Percentiles rank a stretch among this genome's conserved stretches.
phyloP scores from a whole-genome alignment of 2,797 vertebrate genomes.

The Psittacula derbiana region DNA sequence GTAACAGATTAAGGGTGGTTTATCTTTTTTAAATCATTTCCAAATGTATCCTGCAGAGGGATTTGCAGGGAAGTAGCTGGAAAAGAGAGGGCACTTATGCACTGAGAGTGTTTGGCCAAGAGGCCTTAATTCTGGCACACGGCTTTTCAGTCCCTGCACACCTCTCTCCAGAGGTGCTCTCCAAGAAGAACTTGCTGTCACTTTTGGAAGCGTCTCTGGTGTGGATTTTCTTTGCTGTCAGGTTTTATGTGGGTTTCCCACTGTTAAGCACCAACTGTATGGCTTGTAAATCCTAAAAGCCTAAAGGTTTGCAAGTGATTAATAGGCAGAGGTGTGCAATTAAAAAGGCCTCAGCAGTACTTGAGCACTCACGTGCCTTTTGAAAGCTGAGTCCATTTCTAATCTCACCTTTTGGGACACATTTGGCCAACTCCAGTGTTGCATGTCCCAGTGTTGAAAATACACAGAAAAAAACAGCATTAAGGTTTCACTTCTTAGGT shows the following conservation, averaged over 20 bases:
- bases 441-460: rapidly evolving
- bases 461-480: rapidly evolving
- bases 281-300: constrained; percentile 33
- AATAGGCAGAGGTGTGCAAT: neutral
- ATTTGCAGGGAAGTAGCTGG: neutral
- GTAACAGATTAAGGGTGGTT: constrained; percentile 77
- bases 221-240: neutral
- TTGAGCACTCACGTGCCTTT: neutral
- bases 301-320: constrained; percentile 2
- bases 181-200: neutral
- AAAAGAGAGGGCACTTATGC: neutral
- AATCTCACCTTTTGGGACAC: neutral
- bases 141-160: neutral
- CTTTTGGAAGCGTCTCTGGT: neutral
- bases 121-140: neutral
- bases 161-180: neutral
- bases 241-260: constrained; percentile 27
- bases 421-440: neutral
- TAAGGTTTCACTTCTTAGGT: neutral
- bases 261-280: neutral
- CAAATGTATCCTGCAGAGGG: constrained; percentile 70
- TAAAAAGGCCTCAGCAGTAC: neutral
- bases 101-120: neutral
- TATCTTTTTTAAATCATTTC: constrained; percentile 75
- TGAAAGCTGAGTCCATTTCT: neutral